Conservation (phyloP, 2,888 invertebrate species). For the Cheiracanthium punctorium region DNA sequence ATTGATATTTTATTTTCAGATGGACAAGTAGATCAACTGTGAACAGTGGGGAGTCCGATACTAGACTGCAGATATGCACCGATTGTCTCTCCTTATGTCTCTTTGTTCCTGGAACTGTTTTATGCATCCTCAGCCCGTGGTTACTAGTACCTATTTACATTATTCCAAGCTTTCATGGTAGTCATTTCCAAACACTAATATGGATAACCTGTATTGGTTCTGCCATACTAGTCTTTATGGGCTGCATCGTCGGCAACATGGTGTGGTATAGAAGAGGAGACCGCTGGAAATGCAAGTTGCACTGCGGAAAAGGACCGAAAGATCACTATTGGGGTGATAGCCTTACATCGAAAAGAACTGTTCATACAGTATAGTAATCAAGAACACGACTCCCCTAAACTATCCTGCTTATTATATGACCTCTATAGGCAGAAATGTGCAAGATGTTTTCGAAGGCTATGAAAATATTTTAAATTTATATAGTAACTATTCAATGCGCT, state of each 20-base stretch:
- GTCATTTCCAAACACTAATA: slow-evolving; percentile 37
- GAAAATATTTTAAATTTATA: too few species aligned
- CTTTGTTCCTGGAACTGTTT: slow-evolving; percentile 53
- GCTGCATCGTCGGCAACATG: slow-evolving; percentile 59
- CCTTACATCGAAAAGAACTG: slow-evolving; percentile 26
- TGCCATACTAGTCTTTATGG: slow-evolving; percentile 45
- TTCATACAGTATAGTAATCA: slow-evolving; percentile 38
- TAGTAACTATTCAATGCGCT: too few species aligned
- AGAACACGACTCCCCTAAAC: background rate
- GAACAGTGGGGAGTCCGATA: background rate
- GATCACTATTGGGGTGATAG: slow-evolving; percentile 62
- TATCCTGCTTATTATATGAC: too few species aligned
- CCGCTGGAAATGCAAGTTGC: slow-evolving; percentile 50
- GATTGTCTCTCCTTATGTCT: slow-evolving; percentile 55
- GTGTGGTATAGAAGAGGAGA: slow-evolving; percentile 58
- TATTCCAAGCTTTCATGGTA: slow-evolving; percentile 44
- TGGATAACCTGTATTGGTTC: slow-evolving; percentile 49
- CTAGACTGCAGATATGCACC: slow-evolving; percentile 47
- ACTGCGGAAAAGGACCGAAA: slow-evolving; percentile 54
- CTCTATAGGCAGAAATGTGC: too few species aligned
- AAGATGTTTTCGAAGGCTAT: too few species aligned
- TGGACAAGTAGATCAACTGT: background rate
- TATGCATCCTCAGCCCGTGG: slow-evolving; percentile 55
- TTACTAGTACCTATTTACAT: slow-evolving; percentile 58
- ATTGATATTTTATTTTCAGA: background rate